Conservation (phyloP, 2,113 vertebrate genomes). For the Eleginops maclovinus region DNA sequence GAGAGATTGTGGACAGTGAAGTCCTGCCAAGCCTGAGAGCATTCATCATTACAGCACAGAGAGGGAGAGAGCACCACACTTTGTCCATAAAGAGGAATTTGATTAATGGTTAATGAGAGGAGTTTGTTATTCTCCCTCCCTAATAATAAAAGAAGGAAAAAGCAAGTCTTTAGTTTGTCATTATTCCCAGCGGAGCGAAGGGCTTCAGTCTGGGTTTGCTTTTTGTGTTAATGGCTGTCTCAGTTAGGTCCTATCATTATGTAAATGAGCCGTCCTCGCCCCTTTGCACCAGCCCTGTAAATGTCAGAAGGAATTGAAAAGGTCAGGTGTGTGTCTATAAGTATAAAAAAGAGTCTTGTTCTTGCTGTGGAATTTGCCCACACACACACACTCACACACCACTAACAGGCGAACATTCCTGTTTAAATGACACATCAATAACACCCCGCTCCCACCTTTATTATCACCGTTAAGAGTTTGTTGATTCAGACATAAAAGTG, state of each 20-base stretch:
- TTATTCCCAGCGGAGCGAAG: slow-evolving; percentile 57
- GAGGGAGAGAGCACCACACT: slow-evolving; percentile 36
- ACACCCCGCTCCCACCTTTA: slow-evolving; percentile 28
- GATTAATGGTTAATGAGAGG: slow-evolving; percentile 64
- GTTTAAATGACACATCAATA: slow-evolving; percentile 65
- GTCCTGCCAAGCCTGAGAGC: slow-evolving; percentile 50
- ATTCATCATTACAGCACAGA: slow-evolving; percentile 64
- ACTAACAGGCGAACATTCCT: slow-evolving; percentile 27
- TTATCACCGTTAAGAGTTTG: slow-evolving; percentile 52
- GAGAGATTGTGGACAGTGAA: slow-evolving; percentile 33
- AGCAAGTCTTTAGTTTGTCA: slow-evolving; percentile 68
- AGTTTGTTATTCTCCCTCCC: slow-evolving; percentile 27
- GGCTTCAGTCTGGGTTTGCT: slow-evolving; percentile 48
- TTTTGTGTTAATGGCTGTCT: slow-evolving; percentile 69
- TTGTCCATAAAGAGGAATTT: slow-evolving; percentile 59
- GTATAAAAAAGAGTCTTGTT: slow-evolving; percentile 35
- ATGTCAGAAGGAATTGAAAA: slow-evolving; percentile 80
- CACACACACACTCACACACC: neutral
- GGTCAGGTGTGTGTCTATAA: slow-evolving; percentile 62
- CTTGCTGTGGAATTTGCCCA: neutral
- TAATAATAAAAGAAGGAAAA: slow-evolving; percentile 58
- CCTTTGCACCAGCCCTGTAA: slow-evolving; percentile 64
- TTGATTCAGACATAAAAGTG: slow-evolving; percentile 69
- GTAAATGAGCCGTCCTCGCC: slow-evolving; percentile 73
- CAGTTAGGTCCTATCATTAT: slow-evolving; percentile 69